Conservation (phyloP, 2,113 vertebrate species). For the Coptodon bakossiorum region DNA sequence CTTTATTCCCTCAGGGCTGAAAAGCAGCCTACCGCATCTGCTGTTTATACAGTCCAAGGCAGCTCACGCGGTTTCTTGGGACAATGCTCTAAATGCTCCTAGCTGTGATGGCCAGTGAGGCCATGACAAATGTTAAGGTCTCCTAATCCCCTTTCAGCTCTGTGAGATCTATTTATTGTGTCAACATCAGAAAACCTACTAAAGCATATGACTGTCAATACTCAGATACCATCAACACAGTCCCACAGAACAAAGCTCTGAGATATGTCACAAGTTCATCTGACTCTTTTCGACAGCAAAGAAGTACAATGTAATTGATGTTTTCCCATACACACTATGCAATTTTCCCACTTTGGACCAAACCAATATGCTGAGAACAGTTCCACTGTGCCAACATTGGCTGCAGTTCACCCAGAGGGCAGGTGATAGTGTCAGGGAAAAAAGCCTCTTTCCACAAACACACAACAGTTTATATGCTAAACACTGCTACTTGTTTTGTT, state of each 20-base stretch:
- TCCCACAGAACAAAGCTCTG: background rate
- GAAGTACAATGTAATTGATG: background rate
- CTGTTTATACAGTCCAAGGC: constrained; percentile 26
- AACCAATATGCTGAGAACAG: background rate
- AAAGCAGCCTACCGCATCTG: constrained; percentile 18
- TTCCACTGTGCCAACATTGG: background rate
- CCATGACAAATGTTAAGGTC: background rate
- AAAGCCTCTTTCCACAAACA: background rate
- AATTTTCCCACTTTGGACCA: background rate
- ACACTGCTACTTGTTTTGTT: background rate
- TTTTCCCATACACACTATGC: background rate
- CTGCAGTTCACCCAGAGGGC: background rate
- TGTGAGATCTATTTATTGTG: background rate
- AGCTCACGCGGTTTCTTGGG: background rate
- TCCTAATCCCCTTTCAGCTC: background rate
- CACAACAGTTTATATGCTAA: background rate
- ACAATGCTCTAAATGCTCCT: background rate
- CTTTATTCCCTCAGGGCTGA: background rate
- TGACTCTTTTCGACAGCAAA: background rate
- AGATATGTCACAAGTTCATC: background rate
- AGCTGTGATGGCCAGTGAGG: background rate
- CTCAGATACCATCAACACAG: background rate
- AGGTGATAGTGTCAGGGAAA: background rate
- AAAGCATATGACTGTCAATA: background rate
- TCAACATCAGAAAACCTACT: background rate